These are phyloP conservation scores for Cataglyphis rosenhaueri DNA, from an alignment of 2,888 invertebrate genomes.

Conservation along the genomic window DNA sequence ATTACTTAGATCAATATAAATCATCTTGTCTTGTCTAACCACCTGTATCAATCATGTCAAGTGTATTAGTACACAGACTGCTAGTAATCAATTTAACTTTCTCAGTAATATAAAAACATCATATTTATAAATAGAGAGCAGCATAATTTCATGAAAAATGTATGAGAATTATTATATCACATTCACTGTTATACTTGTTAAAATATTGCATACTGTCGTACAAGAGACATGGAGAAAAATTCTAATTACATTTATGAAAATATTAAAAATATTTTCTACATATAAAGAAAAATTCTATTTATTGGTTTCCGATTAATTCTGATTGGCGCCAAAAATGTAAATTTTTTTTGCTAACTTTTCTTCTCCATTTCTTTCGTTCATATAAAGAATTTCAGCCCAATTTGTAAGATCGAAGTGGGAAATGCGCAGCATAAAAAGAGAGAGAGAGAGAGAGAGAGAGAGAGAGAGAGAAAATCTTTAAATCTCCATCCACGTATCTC, in stretches of 20 bases:
- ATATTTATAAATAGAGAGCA: not conserved
- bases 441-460: too few species aligned
- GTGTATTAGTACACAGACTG: slow-evolving; percentile 1
- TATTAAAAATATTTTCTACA: not conserved
- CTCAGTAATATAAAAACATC: slow-evolving; percentile 14
- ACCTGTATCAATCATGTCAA: slow-evolving; percentile 19
- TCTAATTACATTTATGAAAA: not conserved
- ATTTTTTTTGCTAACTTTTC: not conserved
- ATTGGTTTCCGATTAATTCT: not conserved
- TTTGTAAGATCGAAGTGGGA: not conserved
- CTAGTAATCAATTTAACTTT: slow-evolving; percentile 29
- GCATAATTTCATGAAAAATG: not conserved
- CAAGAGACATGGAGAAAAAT: not conserved
- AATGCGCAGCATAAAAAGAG: not conserved
- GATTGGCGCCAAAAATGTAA: not conserved
- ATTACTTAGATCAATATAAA: slow-evolving; percentile 4
- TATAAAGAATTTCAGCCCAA: not conserved
- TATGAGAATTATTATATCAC: not conserved
- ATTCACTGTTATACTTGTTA: not conserved
- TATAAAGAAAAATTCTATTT: not conserved
- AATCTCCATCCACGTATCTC: slow-evolving; percentile 21
- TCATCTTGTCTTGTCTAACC: not conserved
- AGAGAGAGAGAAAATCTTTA: slow-evolving; percentile 10
- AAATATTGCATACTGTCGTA: not conserved
- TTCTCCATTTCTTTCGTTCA: not conserved